Conservation (phyloP, 2,888 invertebrate genomes). For the Gibbula magus region DNA sequence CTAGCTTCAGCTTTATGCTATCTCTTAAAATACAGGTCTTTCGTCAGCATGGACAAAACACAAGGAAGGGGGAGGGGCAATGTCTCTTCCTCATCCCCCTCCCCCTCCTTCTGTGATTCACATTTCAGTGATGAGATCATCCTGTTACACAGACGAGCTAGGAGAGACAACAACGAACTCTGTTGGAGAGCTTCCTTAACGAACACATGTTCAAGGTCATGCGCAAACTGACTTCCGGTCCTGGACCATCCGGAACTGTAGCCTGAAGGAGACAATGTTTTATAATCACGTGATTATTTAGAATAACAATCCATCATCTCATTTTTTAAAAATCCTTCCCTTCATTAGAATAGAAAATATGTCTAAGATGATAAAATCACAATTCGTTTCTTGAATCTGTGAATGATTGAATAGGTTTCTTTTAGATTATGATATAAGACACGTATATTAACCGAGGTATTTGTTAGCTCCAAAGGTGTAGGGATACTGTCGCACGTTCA, state of each 20-base stretch:
- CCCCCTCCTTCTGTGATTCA: slow-evolving; percentile 34
- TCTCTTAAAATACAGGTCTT: slow-evolving; percentile 48
- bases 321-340: too few species aligned
- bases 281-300: too few species aligned
- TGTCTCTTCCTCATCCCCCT: slow-evolving; percentile 45
- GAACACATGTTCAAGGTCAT: slow-evolving; percentile 45
- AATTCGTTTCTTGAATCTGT: too few species aligned
- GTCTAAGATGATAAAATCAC: too few species aligned
- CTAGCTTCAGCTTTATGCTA: too few species aligned
- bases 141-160: slow-evolving; percentile 43
- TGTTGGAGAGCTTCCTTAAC: slow-evolving; percentile 18
- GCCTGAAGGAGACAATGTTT: slow-evolving; percentile 34
- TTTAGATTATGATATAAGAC: too few species aligned
- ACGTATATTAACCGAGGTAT: too few species aligned
- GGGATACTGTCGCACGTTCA: too few species aligned
- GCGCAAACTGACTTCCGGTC: slow-evolving; percentile 54
- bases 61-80: slow-evolving; percentile 38
- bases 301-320: too few species aligned
- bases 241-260: slow-evolving; percentile 54
- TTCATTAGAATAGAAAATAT: too few species aligned
- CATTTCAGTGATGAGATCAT: slow-evolving; percentile 47
- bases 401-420: too few species aligned
- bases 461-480: too few species aligned
- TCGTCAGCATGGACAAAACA: slow-evolving; percentile 51
- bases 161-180: slow-evolving; percentile 37